Percentiles rank a stretch among this genome's conserved stretches.
Conservation (phyloP, 2,113 vertebrate species). For the Nycticebus coucang region DNA sequence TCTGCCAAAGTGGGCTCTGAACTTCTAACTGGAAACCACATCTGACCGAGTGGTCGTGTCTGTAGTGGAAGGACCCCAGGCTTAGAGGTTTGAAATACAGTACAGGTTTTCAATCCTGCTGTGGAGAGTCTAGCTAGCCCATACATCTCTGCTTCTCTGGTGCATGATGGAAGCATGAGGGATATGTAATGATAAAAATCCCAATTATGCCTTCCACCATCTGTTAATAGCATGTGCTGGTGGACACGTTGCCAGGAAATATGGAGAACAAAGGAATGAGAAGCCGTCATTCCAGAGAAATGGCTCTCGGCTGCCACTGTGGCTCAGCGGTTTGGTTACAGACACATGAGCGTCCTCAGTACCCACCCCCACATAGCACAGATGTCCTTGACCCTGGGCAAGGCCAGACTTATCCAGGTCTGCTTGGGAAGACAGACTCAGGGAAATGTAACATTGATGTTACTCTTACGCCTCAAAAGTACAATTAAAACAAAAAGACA, state of each 20-base stretch:
- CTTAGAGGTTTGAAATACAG: constrained; percentile 1
- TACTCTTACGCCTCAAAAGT: background rate
- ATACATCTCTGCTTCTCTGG: constrained; percentile 65
- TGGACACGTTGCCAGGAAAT: constrained; percentile 81
- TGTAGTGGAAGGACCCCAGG: background rate
- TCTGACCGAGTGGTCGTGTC: background rate
- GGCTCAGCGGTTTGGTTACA: constrained; percentile 53
- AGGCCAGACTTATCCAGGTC: background rate
- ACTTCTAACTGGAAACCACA: constrained; percentile 60
- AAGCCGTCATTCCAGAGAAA: constrained; percentile 73
- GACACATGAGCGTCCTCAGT: constrained; percentile 33
- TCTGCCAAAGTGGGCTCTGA: constrained; percentile 42
- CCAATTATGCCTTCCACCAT: constrained; percentile 79
- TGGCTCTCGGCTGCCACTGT: constrained; percentile 34
- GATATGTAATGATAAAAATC: constrained; percentile 83
- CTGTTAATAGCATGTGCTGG: constrained; percentile 83
- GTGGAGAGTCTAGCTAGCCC: constrained; percentile 1
- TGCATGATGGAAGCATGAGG: constrained; percentile 75
- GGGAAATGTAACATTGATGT: constrained; percentile 7
- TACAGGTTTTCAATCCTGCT: constrained; percentile 45
- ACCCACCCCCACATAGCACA: background rate
- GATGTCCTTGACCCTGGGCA: background rate
- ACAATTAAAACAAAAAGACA: background rate
- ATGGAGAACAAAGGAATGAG: constrained; percentile 80
- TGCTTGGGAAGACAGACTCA: background rate